Evolutionary conservation across 2,113 vertebrate species (phyloP), one percentile per base, ranked within the genome.

Genomic region (Tragelaphus buxtoni): DNA sequence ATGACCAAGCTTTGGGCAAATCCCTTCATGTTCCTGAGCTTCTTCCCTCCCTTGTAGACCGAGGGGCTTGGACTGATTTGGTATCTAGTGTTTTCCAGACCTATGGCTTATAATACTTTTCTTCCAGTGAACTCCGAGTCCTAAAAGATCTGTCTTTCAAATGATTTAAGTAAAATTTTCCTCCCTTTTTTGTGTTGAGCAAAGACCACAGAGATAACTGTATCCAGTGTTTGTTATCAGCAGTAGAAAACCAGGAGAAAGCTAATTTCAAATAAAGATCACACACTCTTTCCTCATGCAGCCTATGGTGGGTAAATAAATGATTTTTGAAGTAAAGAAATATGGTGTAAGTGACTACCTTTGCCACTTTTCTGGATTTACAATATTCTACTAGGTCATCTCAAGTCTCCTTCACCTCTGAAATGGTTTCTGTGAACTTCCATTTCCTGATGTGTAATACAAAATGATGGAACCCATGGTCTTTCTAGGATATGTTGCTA

Each of bases 71-170:
- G 28, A 83, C 39, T 90, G 45, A 58, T 92, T 76, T 82, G 74
- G n/a, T 90, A 51, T 81, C 47, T 90, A 80, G 13, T 83, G 9
- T 96, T 87, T 92, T 88, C 42, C 30, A n/a, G 35, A 87, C 20
- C 4, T 60, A 14, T 77, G 56, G 39, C 58, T 28, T 88, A 45
- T 79, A 93, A 80, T 91, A 93, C 22, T 82, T 61, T 76, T 65
- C 63, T 85, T 69, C 69, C 22, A 72, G 26, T 85, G 69, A 92
- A 61, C 32, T 85, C 72, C 47, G 74, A 74, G 53, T 80, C 72
- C 72, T 79, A 92, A 69, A 96, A 79, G 65, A 88, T 79, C n/a
- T 80, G 6, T 85, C 94, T 95, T 87, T 95, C 60, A 65, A 55
- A 16, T n/a, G 22, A 53, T 42, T 82, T 88, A 84, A 91, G 42